Conservation (phyloP, 2,888 invertebrate genomes). For the Conops quadrifasciatus region DNA sequence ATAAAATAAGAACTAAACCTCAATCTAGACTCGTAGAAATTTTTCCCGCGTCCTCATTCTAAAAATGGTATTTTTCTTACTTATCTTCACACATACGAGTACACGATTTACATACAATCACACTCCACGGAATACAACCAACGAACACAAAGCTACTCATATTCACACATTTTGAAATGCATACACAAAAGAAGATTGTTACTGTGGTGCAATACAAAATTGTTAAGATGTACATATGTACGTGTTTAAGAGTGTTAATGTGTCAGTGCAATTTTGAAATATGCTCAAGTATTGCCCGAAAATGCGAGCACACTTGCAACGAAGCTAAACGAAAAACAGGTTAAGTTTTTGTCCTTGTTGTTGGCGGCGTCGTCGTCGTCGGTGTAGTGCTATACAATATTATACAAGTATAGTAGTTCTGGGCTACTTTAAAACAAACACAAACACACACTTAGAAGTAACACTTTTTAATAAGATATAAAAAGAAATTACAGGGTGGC, state of each 20-base stretch:
- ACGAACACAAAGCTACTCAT: neutral
- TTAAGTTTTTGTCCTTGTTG: slow-evolving; percentile 12
- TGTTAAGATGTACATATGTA: neutral
- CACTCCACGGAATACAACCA: neutral
- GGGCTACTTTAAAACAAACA: neutral
- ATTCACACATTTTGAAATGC: slow-evolving; percentile 2
- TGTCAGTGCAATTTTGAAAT: slow-evolving; percentile 14
- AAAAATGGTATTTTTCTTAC: neutral
- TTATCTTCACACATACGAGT: neutral
- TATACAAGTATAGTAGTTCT: neutral
- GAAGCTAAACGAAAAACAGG: slow-evolving; percentile 12
- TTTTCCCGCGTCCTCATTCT: neutral
- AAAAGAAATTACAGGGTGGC: neutral
- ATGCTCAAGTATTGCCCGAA: slow-evolving; percentile 20
- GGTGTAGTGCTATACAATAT: neutral
- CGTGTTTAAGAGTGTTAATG: neutral
- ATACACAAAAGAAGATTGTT: neutral
- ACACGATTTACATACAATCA: neutral
- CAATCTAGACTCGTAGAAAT: neutral
- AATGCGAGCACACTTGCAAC: slow-evolving; percentile 16
- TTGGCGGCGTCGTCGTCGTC: neutral
- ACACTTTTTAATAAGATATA: neutral
- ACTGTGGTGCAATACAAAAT: neutral
- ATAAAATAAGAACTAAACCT: neutral
- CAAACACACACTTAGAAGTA: neutral